Percentiles rank a stretch among this genome's conserved stretches.
phyloP scores from a whole-genome alignment of 2,113 vertebrate genomes.

The Alces alces region DNA sequence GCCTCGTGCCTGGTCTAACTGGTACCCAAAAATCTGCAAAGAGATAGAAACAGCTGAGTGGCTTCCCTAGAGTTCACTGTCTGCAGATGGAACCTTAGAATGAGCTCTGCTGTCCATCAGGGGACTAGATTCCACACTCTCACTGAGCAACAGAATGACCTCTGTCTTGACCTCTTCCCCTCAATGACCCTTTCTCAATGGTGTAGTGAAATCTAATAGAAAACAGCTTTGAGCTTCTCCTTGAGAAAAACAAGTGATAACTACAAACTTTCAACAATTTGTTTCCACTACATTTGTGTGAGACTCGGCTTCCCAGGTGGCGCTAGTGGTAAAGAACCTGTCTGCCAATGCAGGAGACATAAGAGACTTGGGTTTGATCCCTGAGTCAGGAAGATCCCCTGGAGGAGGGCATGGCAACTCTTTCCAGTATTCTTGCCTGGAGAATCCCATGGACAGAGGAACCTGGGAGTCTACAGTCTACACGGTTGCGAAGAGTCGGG shows the following conservation, averaged over 20 bases:
- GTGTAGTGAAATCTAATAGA: not conserved
- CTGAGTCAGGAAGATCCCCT: not conserved
- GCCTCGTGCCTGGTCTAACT: not conserved
- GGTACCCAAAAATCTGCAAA: not conserved
- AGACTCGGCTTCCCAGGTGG: not conserved
- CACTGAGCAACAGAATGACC: not conserved
- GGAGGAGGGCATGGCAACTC: not conserved
- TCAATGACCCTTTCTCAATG: not conserved
- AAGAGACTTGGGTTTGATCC: not conserved
- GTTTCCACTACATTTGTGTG: too few relatives aligned
- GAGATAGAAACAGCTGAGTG: not conserved
- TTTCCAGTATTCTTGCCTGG: not conserved
- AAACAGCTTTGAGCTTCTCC: not conserved
- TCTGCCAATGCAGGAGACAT: not conserved
- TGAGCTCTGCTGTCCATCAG: not conserved
- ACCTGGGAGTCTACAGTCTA: not conserved
- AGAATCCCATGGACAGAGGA: not conserved
- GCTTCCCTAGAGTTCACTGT: not conserved
- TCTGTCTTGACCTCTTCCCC: not conserved
- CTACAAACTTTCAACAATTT: not conserved
- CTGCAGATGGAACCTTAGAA: not conserved
- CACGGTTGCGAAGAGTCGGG: not conserved
- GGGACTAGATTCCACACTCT: not conserved
- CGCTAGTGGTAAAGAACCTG: too few relatives aligned
- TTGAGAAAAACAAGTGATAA: not conserved